phyloP scores from a whole-genome alignment of 92 coral and sea anemone species.

The Parazoanthus atlanticus region DNA sequence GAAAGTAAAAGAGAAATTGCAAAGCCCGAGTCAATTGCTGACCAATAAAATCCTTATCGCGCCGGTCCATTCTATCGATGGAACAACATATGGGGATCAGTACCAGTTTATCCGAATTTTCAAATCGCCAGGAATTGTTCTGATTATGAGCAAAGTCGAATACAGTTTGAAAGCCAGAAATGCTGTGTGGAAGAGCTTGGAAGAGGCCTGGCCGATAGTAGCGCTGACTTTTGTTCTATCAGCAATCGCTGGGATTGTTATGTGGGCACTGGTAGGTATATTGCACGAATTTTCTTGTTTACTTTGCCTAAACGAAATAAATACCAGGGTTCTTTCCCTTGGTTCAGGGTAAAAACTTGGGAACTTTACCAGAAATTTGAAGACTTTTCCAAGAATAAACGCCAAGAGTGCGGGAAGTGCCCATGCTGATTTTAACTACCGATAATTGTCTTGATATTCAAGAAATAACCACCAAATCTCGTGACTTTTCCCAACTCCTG shows the following conservation, averaged over 20 bases:
- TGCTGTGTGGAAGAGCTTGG: slow-evolving; percentile 37
- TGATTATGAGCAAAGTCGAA: slow-evolving; percentile 22
- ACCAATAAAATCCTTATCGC: neutral
- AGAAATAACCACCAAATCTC: too few species aligned
- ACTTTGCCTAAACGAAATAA: neutral
- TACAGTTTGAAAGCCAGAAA: slow-evolving; percentile 36
- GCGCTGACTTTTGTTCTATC: slow-evolving; percentile 47
- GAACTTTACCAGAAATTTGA: too few species aligned
- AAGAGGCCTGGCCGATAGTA: slow-evolving; percentile 29
- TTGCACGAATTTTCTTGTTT: neutral
- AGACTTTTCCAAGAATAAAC: too few species aligned
- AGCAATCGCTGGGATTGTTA: slow-evolving; percentile 50
- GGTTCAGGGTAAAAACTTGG: too few species aligned
- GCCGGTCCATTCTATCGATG: slow-evolving; percentile 33
- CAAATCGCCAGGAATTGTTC: slow-evolving; percentile 34
- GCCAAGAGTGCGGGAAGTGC: too few species aligned
- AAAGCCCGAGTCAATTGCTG: neutral
- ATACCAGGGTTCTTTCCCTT: neutral
- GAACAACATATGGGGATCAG: slow-evolving; percentile 11
- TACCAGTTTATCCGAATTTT: slow-evolving; percentile 11
- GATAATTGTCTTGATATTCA: too few species aligned
- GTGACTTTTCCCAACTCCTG: too few species aligned
- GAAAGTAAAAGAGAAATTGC: neutral
- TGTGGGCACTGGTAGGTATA: slow-evolving; percentile 59
- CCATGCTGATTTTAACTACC: too few species aligned